Evolutionary conservation across 2,113 vertebrate species (phyloP), one percentile per base, ranked within the genome.

Genomic region (Ptyas mucosa): DNA sequence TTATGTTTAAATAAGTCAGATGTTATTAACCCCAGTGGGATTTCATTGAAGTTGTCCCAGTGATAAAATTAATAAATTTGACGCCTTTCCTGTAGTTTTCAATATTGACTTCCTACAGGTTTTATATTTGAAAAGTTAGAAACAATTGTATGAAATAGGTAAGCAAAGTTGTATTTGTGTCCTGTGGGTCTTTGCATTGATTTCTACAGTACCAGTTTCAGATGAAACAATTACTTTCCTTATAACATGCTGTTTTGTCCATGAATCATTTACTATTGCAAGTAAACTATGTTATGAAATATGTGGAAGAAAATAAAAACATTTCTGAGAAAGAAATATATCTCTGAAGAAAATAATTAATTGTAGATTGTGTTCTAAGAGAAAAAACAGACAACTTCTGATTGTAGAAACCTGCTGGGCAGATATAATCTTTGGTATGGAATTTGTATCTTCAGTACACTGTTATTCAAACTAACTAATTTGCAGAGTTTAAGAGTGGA

Each of bases 401-500:
- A 90, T 95, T 26, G 49, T 54, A 51, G 85, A 18, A 90, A 53
- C 93, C 39, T n/a, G 34, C 55, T 69, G 55, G 93, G 29, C 91
- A 93, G 1, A 29, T 51, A 85, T 94, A 89, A 87, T 89, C 15
- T 95, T 96, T 53, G 81, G 29, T 94, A 81, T 61, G 89, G 92
- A 94, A 88, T 96, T 95, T 94, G 49, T 95, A 39, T 94, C 95
- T 94, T 90, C 29, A 26, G 92, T 93, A 92, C 91, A 85, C 14
- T 3, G 11, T 53, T 86, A 11, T 92, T 94, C 91, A 89, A 90
- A 96, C 93, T 54, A 94, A 96, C 95, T 91, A 90, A 54, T 96
- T 94, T 90, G 93, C 93, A 94, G 94, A 96, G 95, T 96, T 97
- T 96, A 95, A 95, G 93, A 75, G 88, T 92, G 97, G 87, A 90